Base-by-base conservation (phyloP, 2,797 vertebrate species). In the Oreochromis grahami region DNA sequence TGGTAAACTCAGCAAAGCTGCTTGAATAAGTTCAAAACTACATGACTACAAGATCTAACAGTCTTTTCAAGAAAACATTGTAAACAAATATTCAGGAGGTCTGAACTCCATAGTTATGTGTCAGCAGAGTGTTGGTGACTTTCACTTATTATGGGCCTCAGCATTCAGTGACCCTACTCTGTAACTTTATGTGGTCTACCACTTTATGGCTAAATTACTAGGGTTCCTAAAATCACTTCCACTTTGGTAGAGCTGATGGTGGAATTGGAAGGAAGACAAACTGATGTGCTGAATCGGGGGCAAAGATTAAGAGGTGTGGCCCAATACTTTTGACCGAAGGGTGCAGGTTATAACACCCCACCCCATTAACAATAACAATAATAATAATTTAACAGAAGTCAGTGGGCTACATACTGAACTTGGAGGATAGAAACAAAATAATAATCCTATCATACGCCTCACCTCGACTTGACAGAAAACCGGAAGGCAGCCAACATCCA, bases 261-360 rank as follows among this genome's bases (percentile, higher is more conserved):
- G 32, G 0, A 0, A 34, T 3, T 7, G 17, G 6, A 60, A 36
- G 32, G 32, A 60, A 60, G 56, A 60, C 56, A 34, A 36, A 0
- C 17, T 63, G 58, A 36, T 63, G 17, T 63, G 58, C 32, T 63
- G 58, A 63, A 63, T 36, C 1, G 1, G 17, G 36, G 32, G 58
- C 17, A 63, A 63, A 63, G 32, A 36, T 60, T n/a, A 36, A 63
- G 17, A 24, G 24, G 24, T 24, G 24, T 24, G 24, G 2, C 24
- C 24, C 24, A 24, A 24, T 24, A 24, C 24, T 24, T 24, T 24
- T 24, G 24, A 24, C 24, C 24, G 24, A 24, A 24, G 24, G 24
- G 24, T 24, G 24, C 24, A 12, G 58, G 32, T 34, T 36, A 36
- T 36, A 36, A 36, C 6, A 34, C 29, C 29, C 29, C 29, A 26